phyloP scores from a whole-genome alignment of 2,797 vertebrate species.

The Acomys russatus region DNA sequence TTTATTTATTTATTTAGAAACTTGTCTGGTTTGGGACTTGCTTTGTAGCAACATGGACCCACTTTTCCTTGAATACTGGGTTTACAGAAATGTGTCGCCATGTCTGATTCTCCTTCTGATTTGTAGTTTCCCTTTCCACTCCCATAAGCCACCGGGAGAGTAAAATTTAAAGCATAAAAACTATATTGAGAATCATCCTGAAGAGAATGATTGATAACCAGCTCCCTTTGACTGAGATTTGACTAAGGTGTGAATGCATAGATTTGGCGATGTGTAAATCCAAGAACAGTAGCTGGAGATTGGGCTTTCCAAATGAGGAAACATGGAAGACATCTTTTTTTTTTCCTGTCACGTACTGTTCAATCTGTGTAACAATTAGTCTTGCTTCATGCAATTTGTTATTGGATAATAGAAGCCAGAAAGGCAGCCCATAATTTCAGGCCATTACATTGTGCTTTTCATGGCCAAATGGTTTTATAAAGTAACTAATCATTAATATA shows the following conservation, averaged over 20 bases:
- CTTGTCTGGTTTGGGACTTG: not conserved
- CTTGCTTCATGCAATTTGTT: constrained; percentile 9
- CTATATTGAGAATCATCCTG: not conserved
- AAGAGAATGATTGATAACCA: constrained; percentile 25
- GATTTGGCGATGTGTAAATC: not conserved
- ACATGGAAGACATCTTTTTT: not conserved
- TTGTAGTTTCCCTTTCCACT: not conserved
- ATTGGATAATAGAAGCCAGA: constrained; percentile 57
- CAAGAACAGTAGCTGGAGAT: constrained; percentile 7
- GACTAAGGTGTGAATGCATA: not conserved
- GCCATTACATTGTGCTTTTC: constrained; percentile 26
- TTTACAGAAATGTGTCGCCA: not conserved
- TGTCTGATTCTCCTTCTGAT: not conserved
- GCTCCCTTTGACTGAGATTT: constrained; percentile 10
- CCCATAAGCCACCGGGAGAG: constrained; percentile 7
- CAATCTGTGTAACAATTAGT: constrained; percentile 8
- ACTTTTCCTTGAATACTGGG: not conserved
- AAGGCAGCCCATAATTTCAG: constrained; percentile 30
- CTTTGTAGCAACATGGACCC: not conserved
- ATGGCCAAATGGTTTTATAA: constrained; percentile 4
- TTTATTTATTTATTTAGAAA: not conserved
- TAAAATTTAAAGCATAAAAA: constrained; percentile 60
- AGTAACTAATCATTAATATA: constrained; percentile 39
- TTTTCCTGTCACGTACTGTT: not conserved
- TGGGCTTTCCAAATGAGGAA: constrained; percentile 52